Conservation (phyloP, 2,113 vertebrate species). For the Sorex fumeus region DNA sequence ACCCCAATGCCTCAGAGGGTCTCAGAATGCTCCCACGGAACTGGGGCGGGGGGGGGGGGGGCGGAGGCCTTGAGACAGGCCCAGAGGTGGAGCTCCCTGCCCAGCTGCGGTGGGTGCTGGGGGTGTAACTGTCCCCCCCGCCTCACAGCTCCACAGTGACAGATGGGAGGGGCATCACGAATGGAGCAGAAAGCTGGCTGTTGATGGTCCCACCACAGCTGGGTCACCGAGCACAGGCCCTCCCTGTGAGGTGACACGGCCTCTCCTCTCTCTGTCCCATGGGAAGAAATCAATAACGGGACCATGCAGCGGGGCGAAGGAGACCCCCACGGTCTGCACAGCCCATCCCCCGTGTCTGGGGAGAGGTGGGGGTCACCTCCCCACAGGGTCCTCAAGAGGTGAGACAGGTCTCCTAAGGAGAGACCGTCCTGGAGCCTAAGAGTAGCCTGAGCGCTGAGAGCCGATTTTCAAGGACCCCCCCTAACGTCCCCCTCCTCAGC, state of each 20-base stretch:
- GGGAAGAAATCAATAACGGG: not conserved
- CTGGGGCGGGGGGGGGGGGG: not conserved
- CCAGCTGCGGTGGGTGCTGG: not conserved
- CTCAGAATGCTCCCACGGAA: slow-evolving; percentile 24
- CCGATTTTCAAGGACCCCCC: no score
- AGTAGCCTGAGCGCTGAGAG: not conserved
- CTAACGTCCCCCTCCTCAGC: not conserved
- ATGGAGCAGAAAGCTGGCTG: no score
- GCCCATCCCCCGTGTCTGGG: no score
- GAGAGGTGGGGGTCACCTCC: no score
- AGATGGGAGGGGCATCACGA: not conserved
- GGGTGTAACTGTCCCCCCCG: not conserved
- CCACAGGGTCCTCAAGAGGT: not conserved
- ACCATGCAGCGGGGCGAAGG: no score
- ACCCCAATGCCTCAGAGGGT: slow-evolving; percentile 50
- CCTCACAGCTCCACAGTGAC: not conserved
- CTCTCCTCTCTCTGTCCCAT: no score
- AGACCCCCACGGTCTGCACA: no score
- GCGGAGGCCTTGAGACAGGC: not conserved
- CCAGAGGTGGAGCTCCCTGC: not conserved
- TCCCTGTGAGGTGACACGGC: not conserved
- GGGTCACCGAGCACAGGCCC: no score
- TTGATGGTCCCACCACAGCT: not conserved
- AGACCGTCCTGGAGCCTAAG: not conserved
- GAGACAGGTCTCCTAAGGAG: not conserved